These are phyloP conservation scores for Zaprionus ornatus DNA, from an alignment of 1,140 invertebrate genomes.

Conservation along the genomic window DNA sequence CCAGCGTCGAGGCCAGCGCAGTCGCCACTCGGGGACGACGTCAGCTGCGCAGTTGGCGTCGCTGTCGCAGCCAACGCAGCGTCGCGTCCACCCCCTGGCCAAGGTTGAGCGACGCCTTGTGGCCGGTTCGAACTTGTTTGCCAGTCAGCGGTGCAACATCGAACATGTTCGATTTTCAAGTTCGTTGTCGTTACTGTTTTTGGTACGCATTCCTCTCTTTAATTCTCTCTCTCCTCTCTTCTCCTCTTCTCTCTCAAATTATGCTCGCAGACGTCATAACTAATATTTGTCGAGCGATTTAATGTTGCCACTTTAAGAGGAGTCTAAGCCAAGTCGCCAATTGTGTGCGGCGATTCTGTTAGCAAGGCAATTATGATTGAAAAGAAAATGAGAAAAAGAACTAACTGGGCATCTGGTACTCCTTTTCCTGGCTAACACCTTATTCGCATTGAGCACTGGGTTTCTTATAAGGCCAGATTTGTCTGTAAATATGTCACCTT, in stretches of 20 bases:
- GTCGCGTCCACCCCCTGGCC: constrained; percentile 28
- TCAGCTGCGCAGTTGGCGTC: constrained; percentile 12
- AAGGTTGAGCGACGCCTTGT: constrained; percentile 23
- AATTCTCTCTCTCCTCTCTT: background rate
- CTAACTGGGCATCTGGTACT: background rate
- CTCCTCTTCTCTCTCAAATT: background rate
- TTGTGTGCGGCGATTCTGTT: background rate
- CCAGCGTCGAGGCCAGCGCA: constrained; percentile 12
- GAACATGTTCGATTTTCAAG: constrained; percentile 50
- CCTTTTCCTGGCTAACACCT: too few relatives aligned
- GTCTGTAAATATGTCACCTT: too few relatives aligned
- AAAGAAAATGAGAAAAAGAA: background rate
- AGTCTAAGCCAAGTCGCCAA: background rate
- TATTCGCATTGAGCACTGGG: too few relatives aligned
- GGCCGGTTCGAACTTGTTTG: constrained; percentile 52
- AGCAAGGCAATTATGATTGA: background rate
- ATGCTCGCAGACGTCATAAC: background rate
- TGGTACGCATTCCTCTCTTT: background rate
- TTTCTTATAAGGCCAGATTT: too few relatives aligned
- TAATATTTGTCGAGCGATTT: background rate
- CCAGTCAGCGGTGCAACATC: background rate
- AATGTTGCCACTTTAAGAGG: background rate
- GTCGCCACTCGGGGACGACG: background rate
- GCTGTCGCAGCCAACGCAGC: constrained; percentile 20
- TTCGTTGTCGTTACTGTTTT: background rate